Evolutionary conservation across 2,797 vertebrate species (phyloP), one percentile per base, ranked within the genome.

Genomic region (Sternarchorhynchus goeldii): DNA sequence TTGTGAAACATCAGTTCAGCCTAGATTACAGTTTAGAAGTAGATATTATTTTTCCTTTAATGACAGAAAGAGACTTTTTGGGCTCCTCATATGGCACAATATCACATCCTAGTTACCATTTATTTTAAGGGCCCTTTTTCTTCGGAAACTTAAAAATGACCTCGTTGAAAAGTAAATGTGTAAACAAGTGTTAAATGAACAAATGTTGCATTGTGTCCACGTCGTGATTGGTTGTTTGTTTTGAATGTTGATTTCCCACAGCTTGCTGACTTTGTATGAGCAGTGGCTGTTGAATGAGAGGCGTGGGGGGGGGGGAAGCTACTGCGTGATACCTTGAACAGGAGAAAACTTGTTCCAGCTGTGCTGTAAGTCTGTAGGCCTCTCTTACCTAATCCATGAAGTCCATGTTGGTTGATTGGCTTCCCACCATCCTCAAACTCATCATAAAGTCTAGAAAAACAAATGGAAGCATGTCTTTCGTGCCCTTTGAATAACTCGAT

Each of bases 51-150:
- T 14, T 8, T 10, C 7, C 41, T 45, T 45, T 45, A 45, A 45
- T 45, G 41, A 45, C 2, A 45, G 41, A 45, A 45, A 45, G 41
- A 45, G 8, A 3, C 45, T 12, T 14, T 12, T 50, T 25, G 25
- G 25, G 25, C 25, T 25, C 25, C 25, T 25, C 25, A 25, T 25
- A 25, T 25, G 1, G 25, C 66, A 45, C 25, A 31, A 55, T 29
- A 62, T 58, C 75, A 70, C 66, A 70, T 58, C 66, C 57, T 63
- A 57, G 34, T 68, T 45, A 60, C 29, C 56, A 66, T 39, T 39
- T 41, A 41, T 10, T 41, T 10, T 6, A 10, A 41, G 39, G 10
- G 39, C 10, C 39, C 39, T 41, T 6, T 41, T 41, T 6, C 39
- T 41, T 41, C 4, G 6, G 39, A 41, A 8, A 41, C 39, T 10